Percentiles rank a stretch among this genome's conserved stretches.
These are phyloP conservation scores for Hippocampus zosterae DNA, from an alignment of 2,113 vertebrate genomes.

Conservation along the genomic window DNA sequence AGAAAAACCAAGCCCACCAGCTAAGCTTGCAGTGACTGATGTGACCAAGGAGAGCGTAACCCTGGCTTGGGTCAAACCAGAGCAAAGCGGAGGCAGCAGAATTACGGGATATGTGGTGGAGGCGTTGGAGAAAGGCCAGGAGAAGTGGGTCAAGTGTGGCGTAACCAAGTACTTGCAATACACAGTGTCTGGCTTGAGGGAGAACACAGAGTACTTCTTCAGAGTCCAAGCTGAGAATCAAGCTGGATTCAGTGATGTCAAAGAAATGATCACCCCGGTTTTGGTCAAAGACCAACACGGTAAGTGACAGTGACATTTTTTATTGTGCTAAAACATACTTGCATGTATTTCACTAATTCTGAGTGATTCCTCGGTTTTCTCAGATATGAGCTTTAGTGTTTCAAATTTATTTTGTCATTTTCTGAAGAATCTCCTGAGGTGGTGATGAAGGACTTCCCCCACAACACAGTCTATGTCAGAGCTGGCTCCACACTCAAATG, in stretches of 20 bases:
- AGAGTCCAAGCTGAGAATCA: constrained; percentile 93
- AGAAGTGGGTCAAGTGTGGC: constrained; percentile 93
- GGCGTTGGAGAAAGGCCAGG: constrained; percentile 90
- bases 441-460: constrained; percentile 89
- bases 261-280: constrained; percentile 85
- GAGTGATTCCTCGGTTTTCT: neutral
- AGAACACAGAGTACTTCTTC: constrained; percentile 93
- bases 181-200: constrained; percentile 83
- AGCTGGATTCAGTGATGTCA: constrained; percentile 89
- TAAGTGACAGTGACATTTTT: constrained; percentile 53
- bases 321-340: neutral
- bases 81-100: constrained; percentile 95
- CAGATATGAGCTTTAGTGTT: neutral
- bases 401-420: neutral
- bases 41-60: constrained; percentile 89
- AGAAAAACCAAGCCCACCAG: constrained; percentile 97
- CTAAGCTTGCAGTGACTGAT: constrained; percentile 87
- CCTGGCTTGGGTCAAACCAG: constrained; percentile 90
- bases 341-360: neutral
- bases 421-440: constrained; percentile 89
- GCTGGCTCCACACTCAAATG: constrained; percentile 93
- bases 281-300: constrained; percentile 90
- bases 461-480: constrained; percentile 88
- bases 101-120: constrained; percentile 87
- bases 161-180: constrained; percentile 83